Percentiles rank a stretch among this genome's conserved stretches.
Evolutionary conservation across 2,797 vertebrate genomes (phyloP).

Genomic region (Poecilia picta): DNA sequence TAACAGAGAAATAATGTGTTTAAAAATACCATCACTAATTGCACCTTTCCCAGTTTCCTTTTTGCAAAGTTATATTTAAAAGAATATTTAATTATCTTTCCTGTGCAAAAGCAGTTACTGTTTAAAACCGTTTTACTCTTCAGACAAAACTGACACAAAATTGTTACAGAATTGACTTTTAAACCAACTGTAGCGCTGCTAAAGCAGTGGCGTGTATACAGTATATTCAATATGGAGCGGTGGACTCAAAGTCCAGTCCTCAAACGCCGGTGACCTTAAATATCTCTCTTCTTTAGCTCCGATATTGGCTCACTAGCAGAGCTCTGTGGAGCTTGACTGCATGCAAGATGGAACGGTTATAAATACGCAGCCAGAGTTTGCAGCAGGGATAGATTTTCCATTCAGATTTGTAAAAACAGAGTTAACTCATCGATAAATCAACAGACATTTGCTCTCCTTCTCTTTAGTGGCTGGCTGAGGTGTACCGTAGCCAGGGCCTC

Average conservation of each 20-base stretch:
- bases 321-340: too few relatives aligned
- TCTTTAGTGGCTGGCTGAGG: conserved; percentile 91
- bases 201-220: not conserved
- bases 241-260: too few relatives aligned
- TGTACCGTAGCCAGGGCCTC: conserved; percentile 90
- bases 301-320: too few relatives aligned
- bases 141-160: not conserved
- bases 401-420: not conserved
- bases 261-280: too few relatives aligned
- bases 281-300: too few relatives aligned
- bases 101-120: not conserved
- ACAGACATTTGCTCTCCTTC: not conserved
- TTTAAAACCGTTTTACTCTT: not conserved
- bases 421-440: not conserved
- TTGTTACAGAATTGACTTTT: not conserved
- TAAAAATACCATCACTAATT: not conserved
- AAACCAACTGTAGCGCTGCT: not conserved
- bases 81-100: not conserved
- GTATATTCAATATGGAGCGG: not conserved
- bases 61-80: not conserved
- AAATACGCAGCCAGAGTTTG: not conserved
- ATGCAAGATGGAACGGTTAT: not conserved
- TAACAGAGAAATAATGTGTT: not conserved
- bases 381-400: not conserved
- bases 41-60: not conserved